A percentile compares a stretch with the other conserved stretches of the same genome.
Evolutionary conservation across 2,113 vertebrate genomes (phyloP).

Genomic region (Mus pahari): DNA sequence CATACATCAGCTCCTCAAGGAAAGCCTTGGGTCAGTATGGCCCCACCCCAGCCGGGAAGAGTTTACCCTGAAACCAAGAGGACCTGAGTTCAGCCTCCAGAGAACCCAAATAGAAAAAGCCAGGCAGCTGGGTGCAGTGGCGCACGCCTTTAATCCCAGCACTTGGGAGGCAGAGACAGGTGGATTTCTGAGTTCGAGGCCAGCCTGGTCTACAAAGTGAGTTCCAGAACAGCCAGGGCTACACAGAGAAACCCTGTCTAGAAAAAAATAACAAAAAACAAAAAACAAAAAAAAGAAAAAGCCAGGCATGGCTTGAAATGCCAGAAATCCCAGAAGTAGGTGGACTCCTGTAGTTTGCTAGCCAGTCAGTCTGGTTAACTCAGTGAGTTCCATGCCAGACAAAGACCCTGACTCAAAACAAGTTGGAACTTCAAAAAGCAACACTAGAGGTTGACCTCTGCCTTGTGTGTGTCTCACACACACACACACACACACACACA

Average conservation of each 20-base stretch:
- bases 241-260: too few relatives aligned
- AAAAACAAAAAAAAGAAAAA: background rate
- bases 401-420: background rate
- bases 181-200: too few relatives aligned
- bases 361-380: background rate
- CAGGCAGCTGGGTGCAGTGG: too few relatives aligned
- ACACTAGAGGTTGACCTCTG: background rate
- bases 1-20: background rate
- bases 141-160: too few relatives aligned
- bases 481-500: background rate
- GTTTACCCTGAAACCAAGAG: background rate
- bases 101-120: background rate
- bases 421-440: background rate
- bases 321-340: background rate
- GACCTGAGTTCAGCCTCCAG: background rate
- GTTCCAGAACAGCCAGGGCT: too few relatives aligned
- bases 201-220: too few relatives aligned
- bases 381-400: background rate
- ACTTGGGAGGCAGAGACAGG: too few relatives aligned
- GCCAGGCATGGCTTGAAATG: background rate
- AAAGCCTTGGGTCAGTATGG: background rate
- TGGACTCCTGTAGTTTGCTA: too few relatives aligned
- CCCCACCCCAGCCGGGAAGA: background rate
- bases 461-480: too few relatives aligned
- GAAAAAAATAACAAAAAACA: too few relatives aligned